These are phyloP conservation scores for Lymantria monacha DNA, from an alignment of 2,888 invertebrate species.

Conservation along the genomic window DNA sequence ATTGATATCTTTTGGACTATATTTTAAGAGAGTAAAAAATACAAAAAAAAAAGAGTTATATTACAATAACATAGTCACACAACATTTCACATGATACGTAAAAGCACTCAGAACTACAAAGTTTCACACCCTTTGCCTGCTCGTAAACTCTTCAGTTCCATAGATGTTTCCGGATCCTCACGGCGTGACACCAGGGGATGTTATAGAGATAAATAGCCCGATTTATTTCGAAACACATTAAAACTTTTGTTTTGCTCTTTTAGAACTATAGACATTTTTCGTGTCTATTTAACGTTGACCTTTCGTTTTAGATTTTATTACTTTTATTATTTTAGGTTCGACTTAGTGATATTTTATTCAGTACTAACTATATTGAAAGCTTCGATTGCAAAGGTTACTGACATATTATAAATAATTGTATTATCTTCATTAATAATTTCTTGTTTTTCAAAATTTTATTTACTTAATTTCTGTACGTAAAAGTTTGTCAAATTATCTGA, in stretches of 20 bases:
- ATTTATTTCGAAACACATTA: constrained; percentile 71
- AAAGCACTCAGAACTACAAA: constrained; percentile 21
- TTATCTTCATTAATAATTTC: too few relatives aligned
- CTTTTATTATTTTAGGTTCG: constrained; percentile 25
- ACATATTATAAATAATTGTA: too few relatives aligned
- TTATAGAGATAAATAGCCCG: constrained; percentile 69
- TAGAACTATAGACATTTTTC: constrained; percentile 28
- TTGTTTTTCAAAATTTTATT: too few relatives aligned
- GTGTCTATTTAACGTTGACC: constrained; percentile 44
- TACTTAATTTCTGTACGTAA: too few relatives aligned
- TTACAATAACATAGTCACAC: constrained; percentile 8
- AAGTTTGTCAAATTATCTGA: too few relatives aligned
- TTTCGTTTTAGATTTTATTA: constrained; percentile 41
- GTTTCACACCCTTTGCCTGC: constrained; percentile 23
- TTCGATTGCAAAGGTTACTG: too few relatives aligned
- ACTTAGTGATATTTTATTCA: too few relatives aligned
- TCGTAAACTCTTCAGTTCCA: constrained; percentile 14
- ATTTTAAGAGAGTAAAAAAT: too few relatives aligned
- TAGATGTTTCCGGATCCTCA: constrained; percentile 21
- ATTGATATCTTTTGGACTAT: too few relatives aligned
- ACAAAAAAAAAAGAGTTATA: neutral
- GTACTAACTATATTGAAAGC: too few relatives aligned
- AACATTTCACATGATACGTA: constrained; percentile 9
- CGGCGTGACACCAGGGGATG: constrained; percentile 38
- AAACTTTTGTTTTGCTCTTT: constrained; percentile 54